Percentiles rank a stretch among this genome's conserved stretches.
These are phyloP conservation scores for Amphimedon queenslandica DNA, from an alignment of 37 sponge, comb jelly and placozoan genomes.

Conservation along the genomic window DNA sequence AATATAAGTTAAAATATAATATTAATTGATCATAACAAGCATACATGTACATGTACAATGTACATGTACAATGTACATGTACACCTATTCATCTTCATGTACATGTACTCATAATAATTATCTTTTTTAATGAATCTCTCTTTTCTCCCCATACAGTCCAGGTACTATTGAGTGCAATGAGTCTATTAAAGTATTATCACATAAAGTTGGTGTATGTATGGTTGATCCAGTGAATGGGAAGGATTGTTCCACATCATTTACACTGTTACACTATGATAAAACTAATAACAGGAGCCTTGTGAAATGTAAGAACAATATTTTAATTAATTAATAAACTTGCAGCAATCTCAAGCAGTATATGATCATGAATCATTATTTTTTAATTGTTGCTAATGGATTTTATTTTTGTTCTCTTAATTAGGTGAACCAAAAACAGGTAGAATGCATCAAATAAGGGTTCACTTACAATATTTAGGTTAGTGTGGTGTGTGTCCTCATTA, in stretches of 20 bases:
- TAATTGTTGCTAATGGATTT: no score
- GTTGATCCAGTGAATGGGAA: conserved; percentile 72
- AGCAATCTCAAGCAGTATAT: no score
- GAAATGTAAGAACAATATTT: background rate
- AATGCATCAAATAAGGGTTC: conserved; percentile 92
- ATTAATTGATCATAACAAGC: no score
- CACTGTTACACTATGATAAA: conserved; percentile 75
- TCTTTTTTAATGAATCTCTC: background rate
- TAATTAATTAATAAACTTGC: conserved; percentile 1
- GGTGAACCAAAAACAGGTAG: conserved; percentile 83
- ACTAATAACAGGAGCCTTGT: conserved; percentile 71
- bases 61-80: no score
- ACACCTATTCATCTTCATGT: no score
- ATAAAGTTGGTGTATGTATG: conserved; percentile 82
- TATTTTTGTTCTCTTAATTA: conserved; percentile 7
- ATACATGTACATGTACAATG: no score
- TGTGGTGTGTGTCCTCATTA: no score
- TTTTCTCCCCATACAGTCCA: conserved; percentile 21
- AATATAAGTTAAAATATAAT: no score
- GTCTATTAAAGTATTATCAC: conserved; percentile 77
- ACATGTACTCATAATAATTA: no score
- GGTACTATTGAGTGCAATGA: conserved; percentile 72
- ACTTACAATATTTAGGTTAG: conserved; percentile 84
- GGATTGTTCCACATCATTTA: conserved; percentile 65
- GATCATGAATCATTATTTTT: no score